phyloP scores from a whole-genome alignment of 2,113 vertebrate genomes.

The Oncorhynchus clarkii region DNA sequence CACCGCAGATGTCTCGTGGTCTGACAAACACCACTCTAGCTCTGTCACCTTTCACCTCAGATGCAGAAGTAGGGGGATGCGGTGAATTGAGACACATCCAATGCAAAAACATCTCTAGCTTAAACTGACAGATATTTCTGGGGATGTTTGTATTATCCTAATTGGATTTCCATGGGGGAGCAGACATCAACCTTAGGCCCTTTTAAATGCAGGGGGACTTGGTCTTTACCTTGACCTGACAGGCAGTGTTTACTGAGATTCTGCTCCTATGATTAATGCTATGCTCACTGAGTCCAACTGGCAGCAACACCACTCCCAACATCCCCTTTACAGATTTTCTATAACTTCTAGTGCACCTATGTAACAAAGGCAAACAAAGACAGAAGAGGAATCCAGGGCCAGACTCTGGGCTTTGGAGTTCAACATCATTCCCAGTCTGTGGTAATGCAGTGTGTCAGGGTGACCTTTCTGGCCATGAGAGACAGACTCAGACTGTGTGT shows the following conservation, averaged over 20 bases:
- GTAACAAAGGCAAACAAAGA: neutral
- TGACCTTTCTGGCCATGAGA: slow-evolving; percentile 27
- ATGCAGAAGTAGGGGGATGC: too few species aligned
- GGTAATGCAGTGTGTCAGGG: slow-evolving; percentile 43
- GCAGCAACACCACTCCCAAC: slow-evolving; percentile 52
- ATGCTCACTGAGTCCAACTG: slow-evolving; percentile 37
- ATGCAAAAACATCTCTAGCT: too few species aligned
- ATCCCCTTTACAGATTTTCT: slow-evolving; percentile 55
- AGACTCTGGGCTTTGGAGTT: slow-evolving; percentile 22
- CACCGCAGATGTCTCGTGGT: too few species aligned
- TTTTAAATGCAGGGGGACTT: slow-evolving; percentile 62
- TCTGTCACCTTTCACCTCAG: too few species aligned
- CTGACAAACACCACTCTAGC: too few species aligned
- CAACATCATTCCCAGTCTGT: slow-evolving; percentile 39
- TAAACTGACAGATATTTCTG: too few species aligned
- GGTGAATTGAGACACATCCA: too few species aligned
- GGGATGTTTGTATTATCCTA: too few species aligned
- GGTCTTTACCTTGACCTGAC: slow-evolving; percentile 71
- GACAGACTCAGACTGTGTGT: neutral
- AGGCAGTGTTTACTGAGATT: slow-evolving; percentile 69
- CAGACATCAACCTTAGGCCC: too few species aligned
- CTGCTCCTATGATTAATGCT: slow-evolving; percentile 65
- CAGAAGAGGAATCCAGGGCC: neutral
- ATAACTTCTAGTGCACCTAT: slow-evolving; percentile 12
- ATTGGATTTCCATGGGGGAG: too few species aligned